Base-by-base conservation (phyloP, 2,888 invertebrate species). In the Argynnis bischoffii region DNA sequence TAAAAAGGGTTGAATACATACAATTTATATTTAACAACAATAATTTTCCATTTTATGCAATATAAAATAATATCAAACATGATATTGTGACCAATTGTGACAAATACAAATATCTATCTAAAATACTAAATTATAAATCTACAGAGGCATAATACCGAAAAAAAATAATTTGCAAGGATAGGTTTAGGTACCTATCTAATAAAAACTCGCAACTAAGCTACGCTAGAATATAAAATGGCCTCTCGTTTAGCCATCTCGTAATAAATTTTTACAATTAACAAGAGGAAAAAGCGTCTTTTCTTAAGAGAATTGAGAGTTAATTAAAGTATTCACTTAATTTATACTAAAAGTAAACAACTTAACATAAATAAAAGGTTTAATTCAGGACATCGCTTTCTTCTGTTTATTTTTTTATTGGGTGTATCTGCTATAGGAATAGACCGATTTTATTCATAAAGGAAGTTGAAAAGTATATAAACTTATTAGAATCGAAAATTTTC, bases 321-420 rank as follows among this genome's bases (percentile, higher is more conserved):
- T 61, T 66, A 66, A 66, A 61, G 66, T 66, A 66, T 66, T 61
- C 66, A 66, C 66, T 66, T 66, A 66, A 66, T 66, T 61, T 66
- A 66, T 55, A 61, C 16, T 55, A 54, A 59, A 53, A 60, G 60
- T 66, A 60, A 66, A 66, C 54, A 66, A 66, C 54, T 53, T 66
- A 48, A 55, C 59, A 60, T 61, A 66, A 66, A 66, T 66, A 66
- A 66, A 55, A 48, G 21, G 48, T 61, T 59, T 55, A 61, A 55
- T 61, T 61, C 54, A 48, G 47, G 54, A 18, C 13, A 48, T 55
- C 50, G 41, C 35, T 41, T 15, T 47, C 18, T 61, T 48, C 11
- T 5, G 6, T 14, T 54, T 54, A 15, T 31, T 11, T 14, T 54
- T n/a, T 61, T 53, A 51, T 64, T 56, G 41, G 21, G 46, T 47